Conservation (phyloP, 1,140 invertebrate species). For the Phenacoccus solenopsis region DNA sequence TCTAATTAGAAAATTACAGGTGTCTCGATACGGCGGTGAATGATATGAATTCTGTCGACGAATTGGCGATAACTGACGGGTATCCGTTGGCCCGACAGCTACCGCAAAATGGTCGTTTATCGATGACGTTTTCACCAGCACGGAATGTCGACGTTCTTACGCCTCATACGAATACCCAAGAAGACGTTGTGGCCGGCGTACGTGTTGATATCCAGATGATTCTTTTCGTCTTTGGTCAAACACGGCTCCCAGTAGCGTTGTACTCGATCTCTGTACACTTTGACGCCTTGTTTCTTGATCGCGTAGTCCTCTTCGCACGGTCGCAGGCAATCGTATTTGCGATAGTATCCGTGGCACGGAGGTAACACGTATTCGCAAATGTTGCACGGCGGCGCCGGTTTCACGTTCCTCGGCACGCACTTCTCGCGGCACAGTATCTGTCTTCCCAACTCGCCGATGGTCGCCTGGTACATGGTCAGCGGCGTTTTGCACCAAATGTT, state of each 20-base stretch:
- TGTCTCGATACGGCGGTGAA: too few species aligned
- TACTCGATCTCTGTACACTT: neutral
- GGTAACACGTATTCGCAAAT: neutral
- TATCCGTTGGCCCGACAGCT: neutral
- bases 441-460: conserved; percentile 2
- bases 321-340: neutral
- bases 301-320: conserved; percentile 4
- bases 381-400: neutral
- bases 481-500: conserved; percentile 4
- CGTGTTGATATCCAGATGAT: neutral
- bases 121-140: conserved; percentile 7
- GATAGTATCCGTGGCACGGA: neutral
- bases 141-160: neutral
- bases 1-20: too few species aligned
- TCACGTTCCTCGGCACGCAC: neutral
- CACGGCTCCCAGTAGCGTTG: neutral
- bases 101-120: too few species aligned
- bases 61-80: neutral
- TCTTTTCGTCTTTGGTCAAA: neutral
- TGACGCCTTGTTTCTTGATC: neutral
- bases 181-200: conserved; percentile 1
- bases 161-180: neutral
- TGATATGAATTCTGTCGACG: too few species aligned
- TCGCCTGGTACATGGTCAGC: conserved; percentile 8
- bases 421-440: conserved; percentile 5